phyloP scores from a whole-genome alignment of 23 tunicate species.

The Corella eumyota region DNA sequence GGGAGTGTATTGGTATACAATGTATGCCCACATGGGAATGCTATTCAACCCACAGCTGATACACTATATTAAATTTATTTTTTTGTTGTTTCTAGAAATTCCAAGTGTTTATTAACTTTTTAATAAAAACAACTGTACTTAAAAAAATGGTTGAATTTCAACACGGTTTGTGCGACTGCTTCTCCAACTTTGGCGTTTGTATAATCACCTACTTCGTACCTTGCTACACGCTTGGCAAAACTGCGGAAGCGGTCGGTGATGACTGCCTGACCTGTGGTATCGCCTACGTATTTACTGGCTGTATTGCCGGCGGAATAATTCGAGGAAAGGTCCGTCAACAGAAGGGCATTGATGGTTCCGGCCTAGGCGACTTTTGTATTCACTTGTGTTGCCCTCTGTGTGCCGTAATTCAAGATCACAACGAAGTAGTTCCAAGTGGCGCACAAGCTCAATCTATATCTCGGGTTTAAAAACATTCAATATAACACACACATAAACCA shows the following conservation, averaged over 20 bases:
- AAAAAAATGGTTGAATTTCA: too few relatives aligned
- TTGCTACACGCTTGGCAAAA: conserved; percentile 67
- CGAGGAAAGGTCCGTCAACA: conserved; percentile 46
- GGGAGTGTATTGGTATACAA: too few relatives aligned
- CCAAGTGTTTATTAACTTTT: too few relatives aligned
- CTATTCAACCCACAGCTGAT: too few relatives aligned
- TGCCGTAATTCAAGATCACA: conserved; percentile 56
- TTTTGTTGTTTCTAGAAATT: too few relatives aligned
- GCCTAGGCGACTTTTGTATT: conserved; percentile 27
- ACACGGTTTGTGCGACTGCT: conserved; percentile 47
- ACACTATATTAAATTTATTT: too few relatives aligned
- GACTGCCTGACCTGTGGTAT: conserved; percentile 32
- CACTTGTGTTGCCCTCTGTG: conserved; percentile 60
- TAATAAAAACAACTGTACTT: too few relatives aligned
- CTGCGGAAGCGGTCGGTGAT: conserved; percentile 69
- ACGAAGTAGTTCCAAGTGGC: too few relatives aligned
- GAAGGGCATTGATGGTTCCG: conserved; percentile 41
- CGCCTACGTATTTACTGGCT: conserved; percentile 45
- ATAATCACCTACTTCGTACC: conserved; percentile 45
- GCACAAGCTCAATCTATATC: too few relatives aligned
- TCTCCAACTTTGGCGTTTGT: conserved; percentile 68
- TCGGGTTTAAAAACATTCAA: too few relatives aligned
- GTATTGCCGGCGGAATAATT: conserved; percentile 64
- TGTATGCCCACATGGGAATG: too few relatives aligned
- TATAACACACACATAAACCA: too few relatives aligned